phyloP scores from a whole-genome alignment of 2,113 vertebrate genomes.

The Amphilophus citrinellus region DNA sequence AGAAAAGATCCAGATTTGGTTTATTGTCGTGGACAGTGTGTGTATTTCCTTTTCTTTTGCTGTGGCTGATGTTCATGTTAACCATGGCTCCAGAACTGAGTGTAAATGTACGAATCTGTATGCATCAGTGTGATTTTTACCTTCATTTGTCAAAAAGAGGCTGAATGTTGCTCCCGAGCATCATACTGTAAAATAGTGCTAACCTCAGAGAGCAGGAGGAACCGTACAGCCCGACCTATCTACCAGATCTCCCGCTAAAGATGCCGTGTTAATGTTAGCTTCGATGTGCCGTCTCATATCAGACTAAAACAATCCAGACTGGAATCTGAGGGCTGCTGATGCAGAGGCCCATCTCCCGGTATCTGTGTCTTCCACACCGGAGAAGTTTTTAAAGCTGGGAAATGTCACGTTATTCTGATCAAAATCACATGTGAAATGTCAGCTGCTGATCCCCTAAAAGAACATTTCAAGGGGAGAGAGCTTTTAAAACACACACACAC shows the following conservation, averaged over 20 bases:
- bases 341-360: neutral
- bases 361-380: neutral
- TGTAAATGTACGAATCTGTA: conserved; percentile 37
- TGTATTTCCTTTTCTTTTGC: neutral
- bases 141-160: neutral
- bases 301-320: conserved; percentile 3
- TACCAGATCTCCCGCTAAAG: conserved; percentile 4
- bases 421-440: conserved; percentile 52
- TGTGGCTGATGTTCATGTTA: conserved; percentile 22
- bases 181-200: conserved; percentile 38
- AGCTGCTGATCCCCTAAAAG: conserved; percentile 25
- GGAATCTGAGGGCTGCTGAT: neutral
- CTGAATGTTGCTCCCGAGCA: neutral
- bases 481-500: neutral
- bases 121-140: conserved; percentile 43
- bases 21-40: conserved; percentile 24
- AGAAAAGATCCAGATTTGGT: neutral
- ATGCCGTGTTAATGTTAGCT: conserved; percentile 32
- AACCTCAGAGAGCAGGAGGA: neutral
- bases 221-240: neutral
- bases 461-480: neutral
- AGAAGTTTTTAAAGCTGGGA: conserved; percentile 13
- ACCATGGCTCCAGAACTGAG: conserved; percentile 22
- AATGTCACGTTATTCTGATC: conserved; percentile 49
- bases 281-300: conserved; percentile 46